A percentile compares a stretch with the other conserved stretches of the same genome.
These are phyloP conservation scores for Cryptosula pallasiana DNA, from an alignment of 2,888 invertebrate species.

Conservation along the genomic window DNA sequence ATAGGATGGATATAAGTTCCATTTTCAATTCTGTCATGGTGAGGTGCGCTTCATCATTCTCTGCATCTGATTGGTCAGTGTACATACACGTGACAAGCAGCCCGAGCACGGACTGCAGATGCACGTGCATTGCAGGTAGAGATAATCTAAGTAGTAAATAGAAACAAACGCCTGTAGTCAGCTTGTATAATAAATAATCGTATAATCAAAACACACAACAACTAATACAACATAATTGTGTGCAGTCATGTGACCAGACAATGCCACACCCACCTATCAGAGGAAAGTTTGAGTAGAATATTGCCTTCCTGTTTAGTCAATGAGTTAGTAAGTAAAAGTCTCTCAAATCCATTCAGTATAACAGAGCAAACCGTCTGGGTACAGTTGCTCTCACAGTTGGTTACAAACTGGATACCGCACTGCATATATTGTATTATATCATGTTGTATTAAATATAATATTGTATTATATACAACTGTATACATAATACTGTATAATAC, in stretches of 20 bases:
- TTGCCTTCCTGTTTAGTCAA: constrained; percentile 41
- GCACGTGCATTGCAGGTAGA: background rate
- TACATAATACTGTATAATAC: no score
- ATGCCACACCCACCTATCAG: constrained; percentile 43
- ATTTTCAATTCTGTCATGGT: constrained; percentile 51
- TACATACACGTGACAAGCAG: constrained; percentile 75
- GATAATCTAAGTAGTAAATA: no score
- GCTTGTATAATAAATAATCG: no score
- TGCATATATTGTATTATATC: no score
- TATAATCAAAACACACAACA: no score
- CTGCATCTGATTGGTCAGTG: constrained; percentile 54
- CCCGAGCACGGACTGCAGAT: constrained; percentile 61
- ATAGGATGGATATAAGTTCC: constrained; percentile 73
- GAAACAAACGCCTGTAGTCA: no score
- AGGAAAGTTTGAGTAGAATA: constrained; percentile 47
- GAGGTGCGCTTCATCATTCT: background rate
- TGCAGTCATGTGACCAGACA: no score
- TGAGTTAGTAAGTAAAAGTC: constrained; percentile 59
- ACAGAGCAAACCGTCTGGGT: constrained; percentile 36
- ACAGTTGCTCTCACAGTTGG: constrained; percentile 6
- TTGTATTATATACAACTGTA: no score
- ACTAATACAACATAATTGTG: no score
- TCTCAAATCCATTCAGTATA: constrained; percentile 64
- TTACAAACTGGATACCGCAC: background rate
- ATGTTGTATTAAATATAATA: no score